phyloP scores from a whole-genome alignment of 2,888 invertebrate species.

The Hyalella azteca region DNA sequence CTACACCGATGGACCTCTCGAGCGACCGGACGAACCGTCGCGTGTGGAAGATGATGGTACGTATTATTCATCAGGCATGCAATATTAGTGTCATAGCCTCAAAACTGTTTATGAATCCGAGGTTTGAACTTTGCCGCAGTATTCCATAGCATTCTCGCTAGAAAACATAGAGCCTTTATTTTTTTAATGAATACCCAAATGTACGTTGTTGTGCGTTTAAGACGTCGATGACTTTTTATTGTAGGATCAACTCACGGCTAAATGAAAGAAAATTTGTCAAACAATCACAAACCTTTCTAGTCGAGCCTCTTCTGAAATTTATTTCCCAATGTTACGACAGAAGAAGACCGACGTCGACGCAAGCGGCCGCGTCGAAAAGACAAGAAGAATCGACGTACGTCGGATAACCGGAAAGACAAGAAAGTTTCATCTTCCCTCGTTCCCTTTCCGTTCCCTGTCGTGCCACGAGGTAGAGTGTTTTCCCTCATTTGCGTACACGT shows the following conservation, averaged over 20 bases:
- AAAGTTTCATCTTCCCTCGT: neutral
- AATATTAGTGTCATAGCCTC: neutral
- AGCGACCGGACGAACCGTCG: neutral
- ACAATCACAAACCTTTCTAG: neutral
- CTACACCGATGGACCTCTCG: neutral
- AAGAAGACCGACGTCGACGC: neutral
- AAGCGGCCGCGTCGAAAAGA: neutral
- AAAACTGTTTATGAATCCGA: neutral
- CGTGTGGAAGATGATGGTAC: too few relatives aligned
- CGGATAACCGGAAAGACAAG: neutral
- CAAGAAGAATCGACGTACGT: neutral
- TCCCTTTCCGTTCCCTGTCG: constrained; percentile 25
- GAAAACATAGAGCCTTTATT: neutral
- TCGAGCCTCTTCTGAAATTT: neutral
- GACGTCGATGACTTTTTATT: too few relatives aligned
- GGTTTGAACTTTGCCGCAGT: neutral
- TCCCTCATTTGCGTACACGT: too few relatives aligned
- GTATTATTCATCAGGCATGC: too few relatives aligned
- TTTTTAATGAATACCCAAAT: neutral
- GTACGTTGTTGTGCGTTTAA: neutral
- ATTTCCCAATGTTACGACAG: neutral
- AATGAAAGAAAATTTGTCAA: neutral
- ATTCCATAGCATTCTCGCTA: neutral
- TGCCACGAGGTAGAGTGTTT: neutral
- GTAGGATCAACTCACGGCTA: neutral